These are phyloP conservation scores for Astyanax mexicanus DNA, from an alignment of 2,797 vertebrate species.

Conservation along the genomic window DNA sequence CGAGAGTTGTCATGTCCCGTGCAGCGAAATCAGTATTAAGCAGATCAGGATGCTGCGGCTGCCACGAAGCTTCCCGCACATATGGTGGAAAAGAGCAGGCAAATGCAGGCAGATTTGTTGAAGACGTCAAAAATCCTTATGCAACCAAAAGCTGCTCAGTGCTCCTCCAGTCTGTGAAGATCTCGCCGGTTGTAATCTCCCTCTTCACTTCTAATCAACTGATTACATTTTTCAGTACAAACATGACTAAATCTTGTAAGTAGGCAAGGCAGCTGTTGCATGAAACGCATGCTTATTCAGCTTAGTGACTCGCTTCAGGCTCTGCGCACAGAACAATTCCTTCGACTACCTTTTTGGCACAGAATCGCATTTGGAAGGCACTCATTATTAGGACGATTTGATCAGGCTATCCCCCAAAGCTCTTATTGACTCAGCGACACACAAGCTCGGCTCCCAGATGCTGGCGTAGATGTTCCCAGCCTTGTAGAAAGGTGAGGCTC, in stretches of 20 bases:
- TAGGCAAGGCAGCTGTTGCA: constrained; percentile 56
- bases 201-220: constrained; percentile 76
- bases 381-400: constrained; percentile 18
- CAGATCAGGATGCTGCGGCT: constrained; percentile 72
- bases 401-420: constrained; percentile 10
- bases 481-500: constrained; percentile 62
- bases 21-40: constrained; percentile 72
- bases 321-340: constrained; percentile 34
- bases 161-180: constrained; percentile 69
- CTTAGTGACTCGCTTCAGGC: constrained; percentile 40
- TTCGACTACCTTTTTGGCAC: constrained; percentile 18
- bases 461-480: constrained; percentile 12
- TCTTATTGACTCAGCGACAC: constrained; percentile 31
- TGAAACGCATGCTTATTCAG: constrained; percentile 38
- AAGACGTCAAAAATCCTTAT: constrained; percentile 70
- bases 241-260: constrained; percentile 55
- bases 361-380: constrained; percentile 1
- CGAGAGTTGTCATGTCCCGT: constrained; percentile 76
- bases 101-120: constrained; percentile 76
- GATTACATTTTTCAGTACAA: constrained; percentile 77
- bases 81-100: constrained; percentile 75
- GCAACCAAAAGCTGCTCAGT: constrained; percentile 53
- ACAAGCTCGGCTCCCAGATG: constrained; percentile 9
- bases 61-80: constrained; percentile 68
- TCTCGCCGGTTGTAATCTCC: constrained; percentile 75